Conservation (phyloP, 2,888 invertebrate species). For the Philonicus albiceps region DNA sequence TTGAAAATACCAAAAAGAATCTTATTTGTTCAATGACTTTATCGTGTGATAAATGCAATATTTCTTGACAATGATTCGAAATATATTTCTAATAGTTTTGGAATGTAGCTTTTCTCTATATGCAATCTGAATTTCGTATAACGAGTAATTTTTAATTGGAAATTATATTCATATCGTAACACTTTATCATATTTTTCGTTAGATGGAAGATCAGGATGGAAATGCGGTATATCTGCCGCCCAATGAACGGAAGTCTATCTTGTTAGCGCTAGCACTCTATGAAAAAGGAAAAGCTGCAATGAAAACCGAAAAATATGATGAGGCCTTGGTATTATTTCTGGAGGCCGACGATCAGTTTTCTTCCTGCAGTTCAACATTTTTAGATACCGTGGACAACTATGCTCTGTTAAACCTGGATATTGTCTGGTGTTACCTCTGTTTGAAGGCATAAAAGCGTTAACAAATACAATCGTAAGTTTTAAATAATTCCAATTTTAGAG, state of each 20-base stretch:
- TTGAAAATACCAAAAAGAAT: too few species aligned
- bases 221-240: conserved; percentile 75
- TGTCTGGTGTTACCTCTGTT: conserved; percentile 87
- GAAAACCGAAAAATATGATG: conserved; percentile 71
- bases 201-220: conserved; percentile 82
- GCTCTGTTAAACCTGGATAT: conserved; percentile 84
- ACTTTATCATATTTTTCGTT: conserved; percentile 41
- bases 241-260: conserved; percentile 73
- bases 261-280: conserved; percentile 81
- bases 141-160: too few species aligned
- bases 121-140: too few species aligned
- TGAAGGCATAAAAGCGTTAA: conserved; percentile 58
- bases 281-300: conserved; percentile 79
- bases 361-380: conserved; percentile 60
- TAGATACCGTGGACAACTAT: conserved; percentile 81
- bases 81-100: too few species aligned
- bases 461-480: not conserved
- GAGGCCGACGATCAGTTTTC: conserved; percentile 80
- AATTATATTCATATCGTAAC: not conserved
- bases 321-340: conserved; percentile 76
- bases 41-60: too few species aligned
- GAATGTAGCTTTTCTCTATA: too few species aligned
- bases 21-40: too few species aligned
- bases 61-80: too few species aligned
- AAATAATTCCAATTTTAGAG: conserved; percentile 63